These are phyloP conservation scores for Hemibagrus guttatus DNA, from an alignment of 2,797 vertebrate genomes.

Conservation along the genomic window DNA sequence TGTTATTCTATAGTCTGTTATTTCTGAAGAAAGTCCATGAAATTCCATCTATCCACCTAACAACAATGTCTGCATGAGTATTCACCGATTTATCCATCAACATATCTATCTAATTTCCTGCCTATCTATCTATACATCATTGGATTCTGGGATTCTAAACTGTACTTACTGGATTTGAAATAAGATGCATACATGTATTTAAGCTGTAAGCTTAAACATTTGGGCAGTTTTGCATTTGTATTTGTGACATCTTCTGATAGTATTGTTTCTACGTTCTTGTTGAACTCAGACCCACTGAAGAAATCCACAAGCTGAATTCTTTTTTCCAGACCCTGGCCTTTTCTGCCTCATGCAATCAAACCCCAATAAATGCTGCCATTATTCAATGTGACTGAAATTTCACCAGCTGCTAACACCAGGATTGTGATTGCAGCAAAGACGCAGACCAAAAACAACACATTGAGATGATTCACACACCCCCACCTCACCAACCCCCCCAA, in stretches of 20 bases:
- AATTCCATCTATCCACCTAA: too few species aligned
- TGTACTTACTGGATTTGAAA: neutral
- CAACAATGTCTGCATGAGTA: too few species aligned
- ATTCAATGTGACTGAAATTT: constrained; percentile 53
- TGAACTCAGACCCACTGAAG: constrained; percentile 8
- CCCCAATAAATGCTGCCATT: constrained; percentile 50
- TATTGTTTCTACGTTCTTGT: neutral
- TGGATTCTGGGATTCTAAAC: constrained; percentile 31
- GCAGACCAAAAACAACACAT: constrained; percentile 32
- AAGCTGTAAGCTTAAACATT: neutral
- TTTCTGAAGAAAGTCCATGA: neutral
- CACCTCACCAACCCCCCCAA: neutral
- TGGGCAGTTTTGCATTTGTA: neutral
- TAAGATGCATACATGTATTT: neutral
- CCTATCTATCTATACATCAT: neutral
- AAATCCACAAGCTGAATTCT: constrained; percentile 14
- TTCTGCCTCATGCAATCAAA: constrained; percentile 51
- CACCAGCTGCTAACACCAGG: constrained; percentile 25
- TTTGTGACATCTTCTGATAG: neutral
- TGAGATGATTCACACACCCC: constrained; percentile 26
- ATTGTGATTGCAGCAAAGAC: constrained; percentile 35
- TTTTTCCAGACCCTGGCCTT: constrained; percentile 34
- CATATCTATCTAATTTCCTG: neutral
- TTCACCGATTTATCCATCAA: neutral
- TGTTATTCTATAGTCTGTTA: neutral